Evolutionary conservation across 2,113 vertebrate genomes (phyloP).

Genomic region (Xiphophorus maculatus): DNA sequence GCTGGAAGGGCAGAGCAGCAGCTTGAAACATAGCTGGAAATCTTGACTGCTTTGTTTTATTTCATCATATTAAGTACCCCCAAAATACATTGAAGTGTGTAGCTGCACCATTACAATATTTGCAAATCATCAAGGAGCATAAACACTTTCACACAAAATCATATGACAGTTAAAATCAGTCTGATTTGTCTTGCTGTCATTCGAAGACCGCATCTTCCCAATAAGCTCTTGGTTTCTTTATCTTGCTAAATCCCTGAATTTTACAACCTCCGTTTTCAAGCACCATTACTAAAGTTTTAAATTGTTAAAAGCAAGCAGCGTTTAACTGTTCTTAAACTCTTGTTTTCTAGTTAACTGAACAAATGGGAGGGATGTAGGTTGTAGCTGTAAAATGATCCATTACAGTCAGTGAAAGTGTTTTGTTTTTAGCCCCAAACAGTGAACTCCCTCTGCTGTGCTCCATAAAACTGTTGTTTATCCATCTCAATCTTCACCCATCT

Average conservation of each 20-base stretch:
- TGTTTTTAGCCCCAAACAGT: constrained; percentile 8
- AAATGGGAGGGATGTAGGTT: background rate
- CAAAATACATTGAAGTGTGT: background rate
- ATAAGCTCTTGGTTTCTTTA: background rate
- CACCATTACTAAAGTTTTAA: background rate
- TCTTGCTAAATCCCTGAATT: background rate
- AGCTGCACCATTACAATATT: background rate
- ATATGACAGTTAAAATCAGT: background rate
- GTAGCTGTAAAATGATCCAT: constrained; percentile 48
- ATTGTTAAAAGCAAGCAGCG: constrained; percentile 3
- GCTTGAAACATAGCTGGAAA: too few relatives aligned
- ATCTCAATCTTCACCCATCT: constrained; percentile 20
- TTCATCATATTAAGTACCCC: background rate
- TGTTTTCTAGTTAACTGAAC: constrained; percentile 15
- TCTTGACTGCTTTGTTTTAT: background rate
- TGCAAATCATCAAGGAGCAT: background rate
- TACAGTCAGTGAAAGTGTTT: constrained; percentile 22
- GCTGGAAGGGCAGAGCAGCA: too few relatives aligned
- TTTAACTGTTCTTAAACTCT: constrained; percentile 36
- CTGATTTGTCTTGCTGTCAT: background rate
- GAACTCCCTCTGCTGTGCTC: background rate
- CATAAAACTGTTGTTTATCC: constrained; percentile 15
- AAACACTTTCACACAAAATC: background rate
- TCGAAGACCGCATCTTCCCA: background rate
- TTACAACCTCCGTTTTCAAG: background rate